Conservation (phyloP, 1,140 invertebrate species). For the Lepidostoma basale region DNA sequence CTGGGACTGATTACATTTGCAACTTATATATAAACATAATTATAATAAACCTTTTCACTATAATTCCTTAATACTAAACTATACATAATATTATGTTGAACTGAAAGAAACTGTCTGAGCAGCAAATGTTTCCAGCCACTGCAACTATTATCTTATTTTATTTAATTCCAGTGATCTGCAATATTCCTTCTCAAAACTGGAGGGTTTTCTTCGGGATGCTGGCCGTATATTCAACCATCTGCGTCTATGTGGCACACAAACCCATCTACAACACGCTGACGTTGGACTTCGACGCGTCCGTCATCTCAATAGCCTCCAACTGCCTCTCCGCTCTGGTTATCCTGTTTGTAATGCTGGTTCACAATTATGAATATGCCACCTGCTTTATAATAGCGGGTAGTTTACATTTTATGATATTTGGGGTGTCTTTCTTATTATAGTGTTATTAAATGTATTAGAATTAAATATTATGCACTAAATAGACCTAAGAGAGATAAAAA, state of each 20-base stretch:
- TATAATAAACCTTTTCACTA: no score
- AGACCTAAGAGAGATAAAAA: no score
- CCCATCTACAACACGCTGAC: constrained; percentile 54
- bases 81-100: no score
- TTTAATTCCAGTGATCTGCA: constrained; percentile 5
- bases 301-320: constrained; percentile 54
- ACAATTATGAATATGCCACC: constrained; percentile 53
- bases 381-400: constrained; percentile 54
- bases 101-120: no score
- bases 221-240: constrained; percentile 52
- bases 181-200: constrained; percentile 36
- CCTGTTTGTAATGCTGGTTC: constrained; percentile 50
- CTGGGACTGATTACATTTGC: no score
- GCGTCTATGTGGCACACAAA: constrained; percentile 51
- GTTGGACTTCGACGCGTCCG: constrained; percentile 56
- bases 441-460: background rate
- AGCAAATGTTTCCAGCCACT: no score
- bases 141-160: constrained; percentile 11
- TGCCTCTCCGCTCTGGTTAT: constrained; percentile 50
- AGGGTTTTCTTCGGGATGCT: constrained; percentile 55
- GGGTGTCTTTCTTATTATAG: constrained; percentile 45
- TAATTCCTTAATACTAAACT: no score
- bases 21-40: no score
- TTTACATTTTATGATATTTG: constrained; percentile 51
- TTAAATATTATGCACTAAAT: no score